Evolutionary conservation across 2,113 vertebrate genomes (phyloP), one percentile per base, ranked within the genome.

Genomic region (Brienomyrus brachyistius): DNA sequence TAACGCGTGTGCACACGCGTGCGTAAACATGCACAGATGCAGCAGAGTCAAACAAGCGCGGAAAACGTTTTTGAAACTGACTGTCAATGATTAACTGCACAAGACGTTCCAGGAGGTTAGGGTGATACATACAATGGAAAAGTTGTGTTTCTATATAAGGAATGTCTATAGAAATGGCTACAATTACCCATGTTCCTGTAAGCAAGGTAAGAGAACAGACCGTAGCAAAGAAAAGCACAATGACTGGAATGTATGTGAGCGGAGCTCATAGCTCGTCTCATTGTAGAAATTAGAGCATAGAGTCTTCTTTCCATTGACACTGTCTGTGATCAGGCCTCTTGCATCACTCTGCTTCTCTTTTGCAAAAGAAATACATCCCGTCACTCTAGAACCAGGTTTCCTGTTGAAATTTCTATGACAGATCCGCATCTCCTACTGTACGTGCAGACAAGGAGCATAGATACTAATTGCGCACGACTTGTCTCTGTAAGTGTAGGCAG

Each of bases 1-100:
- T 59, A 94, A 88, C 1, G 93, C 23, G 91, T 23, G 88, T 45
- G 80, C 13, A 91, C 45, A 66, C 1, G 2, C 2, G 74, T 43
- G 31, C 70, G 43, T 50, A 51, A 31, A 88, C 2, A 9, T 21
- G 80, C 56, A 11, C 19, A 59, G 31, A 87, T 0, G 35, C 8
- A 10, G 52, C 59, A 77, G 23, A 77, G 45, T 50, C 13, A 62
- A 47, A 45, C 70, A 77, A 3, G 56, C 45, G 27, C n/a, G 45
- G n/a, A 31, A 70, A 13, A 27, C 3, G 56, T n/a, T 62, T 62
- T n/a, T 62, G 56, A 3, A n/a, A 62, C 56, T n/a, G 7, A n/a
- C 8, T 23, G 7, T n/a, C 7, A 5, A 13, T 11, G 62, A 31
- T 70, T 70, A 70, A 27, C n/a, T 10, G 31, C 13, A 70, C 62